These are phyloP conservation scores for Chorisops tibialis DNA, from an alignment of 2,888 invertebrate genomes.

Conservation along the genomic window DNA sequence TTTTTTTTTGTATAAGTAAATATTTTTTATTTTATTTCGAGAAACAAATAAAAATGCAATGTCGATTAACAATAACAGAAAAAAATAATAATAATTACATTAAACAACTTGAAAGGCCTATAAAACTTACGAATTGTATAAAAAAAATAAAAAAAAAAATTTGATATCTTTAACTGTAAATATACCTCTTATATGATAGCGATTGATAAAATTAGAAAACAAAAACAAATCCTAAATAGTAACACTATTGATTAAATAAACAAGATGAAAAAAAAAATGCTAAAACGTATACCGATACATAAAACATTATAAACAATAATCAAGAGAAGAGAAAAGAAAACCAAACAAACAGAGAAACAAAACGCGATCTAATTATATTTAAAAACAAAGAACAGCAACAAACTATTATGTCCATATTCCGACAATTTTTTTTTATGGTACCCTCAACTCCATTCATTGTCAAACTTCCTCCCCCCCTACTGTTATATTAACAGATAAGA, in stretches of 20 bases:
- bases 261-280: not conserved
- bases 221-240: not conserved
- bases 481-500: conserved; percentile 32
- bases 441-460: too few species aligned
- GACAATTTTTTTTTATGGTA: too few species aligned
- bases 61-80: not conserved
- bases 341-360: not conserved
- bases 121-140: conserved; percentile 30
- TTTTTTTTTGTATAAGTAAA: not conserved
- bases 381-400: not conserved
- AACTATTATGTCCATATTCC: not conserved
- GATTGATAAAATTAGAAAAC: not conserved
- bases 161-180: conserved; percentile 28
- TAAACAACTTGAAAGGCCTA: conserved; percentile 28
- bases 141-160: conserved; percentile 14
- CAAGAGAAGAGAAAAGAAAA: not conserved
- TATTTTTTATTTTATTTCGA: too few species aligned
- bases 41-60: too few species aligned
- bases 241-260: not conserved
- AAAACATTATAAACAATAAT: not conserved
- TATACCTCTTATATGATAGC: conserved; percentile 19
- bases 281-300: not conserved
- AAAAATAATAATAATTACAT: conserved; percentile 3
- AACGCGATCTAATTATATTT: not conserved
- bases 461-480: conserved; percentile 23